A percentile compares a stretch with the other conserved stretches of the same genome.
Conservation (phyloP, 2,888 invertebrate genomes). For the Anoplius nigerrimus region DNA sequence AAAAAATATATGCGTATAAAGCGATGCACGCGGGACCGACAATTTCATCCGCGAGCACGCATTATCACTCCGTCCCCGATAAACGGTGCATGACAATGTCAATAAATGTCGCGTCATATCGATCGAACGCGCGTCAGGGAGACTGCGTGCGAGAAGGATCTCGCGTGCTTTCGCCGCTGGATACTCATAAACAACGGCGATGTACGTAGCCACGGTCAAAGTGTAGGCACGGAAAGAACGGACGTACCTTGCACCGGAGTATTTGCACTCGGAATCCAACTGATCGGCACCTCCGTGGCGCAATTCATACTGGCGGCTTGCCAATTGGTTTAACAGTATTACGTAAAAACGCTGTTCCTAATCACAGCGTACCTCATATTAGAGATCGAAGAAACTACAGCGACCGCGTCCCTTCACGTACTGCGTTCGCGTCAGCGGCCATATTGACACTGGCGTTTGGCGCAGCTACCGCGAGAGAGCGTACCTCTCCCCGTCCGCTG, state of each 20-base stretch:
- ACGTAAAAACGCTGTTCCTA: constrained; percentile 38
- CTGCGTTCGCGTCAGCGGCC: constrained; percentile 54
- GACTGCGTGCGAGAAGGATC: constrained; percentile 23
- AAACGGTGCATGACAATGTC: constrained; percentile 19
- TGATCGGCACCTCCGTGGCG: constrained; percentile 26
- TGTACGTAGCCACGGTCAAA: not conserved
- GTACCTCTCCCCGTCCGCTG: constrained; percentile 22
- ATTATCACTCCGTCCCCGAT: too few relatives aligned
- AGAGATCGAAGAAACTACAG: constrained; percentile 42
- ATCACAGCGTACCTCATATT: constrained; percentile 41
- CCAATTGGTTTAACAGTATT: constrained; percentile 34
- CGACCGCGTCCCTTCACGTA: constrained; percentile 43
- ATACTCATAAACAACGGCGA: constrained; percentile 46
- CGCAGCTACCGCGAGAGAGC: constrained; percentile 48
- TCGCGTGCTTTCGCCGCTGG: constrained; percentile 31
- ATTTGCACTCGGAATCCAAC: constrained; percentile 17
- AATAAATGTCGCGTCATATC: constrained; percentile 39
- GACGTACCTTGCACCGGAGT: constrained; percentile 47
- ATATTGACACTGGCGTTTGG: constrained; percentile 61
- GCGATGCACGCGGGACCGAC: too few relatives aligned
- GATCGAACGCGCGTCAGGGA: constrained; percentile 41
- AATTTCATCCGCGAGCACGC: too few relatives aligned
- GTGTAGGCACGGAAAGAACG: not conserved
- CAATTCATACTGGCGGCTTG: constrained; percentile 33
- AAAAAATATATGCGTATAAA: too few relatives aligned